phyloP scores from a whole-genome alignment of 2,888 invertebrate genomes.

The Epinotia bilunana region DNA sequence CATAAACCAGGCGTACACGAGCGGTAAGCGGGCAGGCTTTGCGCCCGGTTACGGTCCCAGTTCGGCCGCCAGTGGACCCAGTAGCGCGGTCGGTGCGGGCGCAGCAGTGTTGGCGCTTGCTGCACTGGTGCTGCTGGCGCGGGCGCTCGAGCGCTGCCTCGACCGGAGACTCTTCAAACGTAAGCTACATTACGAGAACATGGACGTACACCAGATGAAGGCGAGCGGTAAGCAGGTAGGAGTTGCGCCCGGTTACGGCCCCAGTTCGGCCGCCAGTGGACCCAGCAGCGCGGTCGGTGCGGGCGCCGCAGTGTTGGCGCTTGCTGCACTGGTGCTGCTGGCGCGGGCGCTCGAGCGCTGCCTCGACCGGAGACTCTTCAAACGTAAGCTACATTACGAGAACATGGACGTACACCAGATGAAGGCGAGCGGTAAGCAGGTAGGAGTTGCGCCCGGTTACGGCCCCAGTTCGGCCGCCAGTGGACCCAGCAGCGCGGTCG shows the following conservation, averaged over 20 bases:
- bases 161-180: slow-evolving; percentile 57
- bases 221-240: slow-evolving; percentile 54
- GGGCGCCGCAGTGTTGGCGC: slow-evolving; percentile 61
- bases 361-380: slow-evolving; percentile 57
- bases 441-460: not conserved
- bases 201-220: too few relatives aligned
- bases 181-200: slow-evolving; percentile 47
- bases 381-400: slow-evolving; percentile 52
- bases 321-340: slow-evolving; percentile 62
- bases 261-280: slow-evolving; percentile 61
- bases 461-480: not conserved
- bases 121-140: slow-evolving; percentile 60
- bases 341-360: slow-evolving; percentile 64
- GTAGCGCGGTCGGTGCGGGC: slow-evolving; percentile 52
- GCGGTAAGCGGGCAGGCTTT: slow-evolving; percentile 63
- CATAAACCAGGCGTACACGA: not conserved
- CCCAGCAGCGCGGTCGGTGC: slow-evolving; percentile 53
- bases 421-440: not conserved
- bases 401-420: too few relatives aligned
- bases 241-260: slow-evolving; percentile 58
- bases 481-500: not conserved
- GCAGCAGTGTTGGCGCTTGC: slow-evolving; percentile 64
- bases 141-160: slow-evolving; percentile 64
- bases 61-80: slow-evolving; percentile 62
- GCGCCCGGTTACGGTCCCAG: slow-evolving; percentile 55